Base-by-base conservation (phyloP, 1,140 invertebrate genomes). In the Nasonia giraulti region DNA sequence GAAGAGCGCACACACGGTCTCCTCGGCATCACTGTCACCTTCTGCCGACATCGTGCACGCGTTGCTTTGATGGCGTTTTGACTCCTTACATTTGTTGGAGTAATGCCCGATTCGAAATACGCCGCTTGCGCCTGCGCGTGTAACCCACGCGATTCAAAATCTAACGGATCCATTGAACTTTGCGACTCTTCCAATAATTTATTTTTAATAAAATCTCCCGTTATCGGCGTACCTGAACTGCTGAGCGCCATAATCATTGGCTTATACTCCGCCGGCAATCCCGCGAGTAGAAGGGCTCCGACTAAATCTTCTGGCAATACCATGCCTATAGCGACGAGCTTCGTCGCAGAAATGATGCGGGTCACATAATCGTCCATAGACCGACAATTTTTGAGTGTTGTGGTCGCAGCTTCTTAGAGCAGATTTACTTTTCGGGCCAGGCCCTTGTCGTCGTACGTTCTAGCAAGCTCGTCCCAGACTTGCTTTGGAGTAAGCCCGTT, bases 341-440 rank as follows among this genome's bases (percentile, higher is more conserved):
- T 50, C 12, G 47, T 31, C 14, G 76, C 50, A 3, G 44, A 11
- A 14, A 78, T 33, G 14, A 78, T 8, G n/a, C 14, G 14, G 17
- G 11, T 11, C 0, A 78, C 17, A 12, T 78, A 78, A 4, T 23
- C 76, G 1, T 62, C 50, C 50, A 55, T 62, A 1, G n/a, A 55
- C 7, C 33, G 11, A 31, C 40, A 78, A 12, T 27, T 23, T 55
- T 50, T 4, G n/a, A 55, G 14, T 55, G 6, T 78, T 11, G 23
- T 78, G 0, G 17, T 78, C 3, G 76, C 33, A 5, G 31, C 44
- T 7, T 78, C 47, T 14, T 6, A 0, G 2, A 78, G 33, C 10
- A 78, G 76, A 62, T 27, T 82, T 33, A 88, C 85, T 82, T 88
- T 89, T 80, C 86, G 88, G 10, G 66, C 76, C 47, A 87, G 87